A percentile compares a stretch with the other conserved stretches of the same genome.
Conservation (phyloP, 2,888 invertebrate genomes). For the Harmothoe impar region DNA sequence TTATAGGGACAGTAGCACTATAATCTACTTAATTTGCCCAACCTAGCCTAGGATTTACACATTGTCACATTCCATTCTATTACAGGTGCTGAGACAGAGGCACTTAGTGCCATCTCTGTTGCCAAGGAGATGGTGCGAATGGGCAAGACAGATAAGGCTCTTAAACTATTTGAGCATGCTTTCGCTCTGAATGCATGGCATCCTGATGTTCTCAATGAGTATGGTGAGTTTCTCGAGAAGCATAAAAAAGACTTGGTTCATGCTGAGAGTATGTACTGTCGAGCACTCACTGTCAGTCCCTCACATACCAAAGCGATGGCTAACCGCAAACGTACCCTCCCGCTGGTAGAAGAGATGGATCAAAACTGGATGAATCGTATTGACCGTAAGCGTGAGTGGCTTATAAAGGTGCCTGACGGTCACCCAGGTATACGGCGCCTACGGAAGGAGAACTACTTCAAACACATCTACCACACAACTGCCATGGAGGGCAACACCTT, state of each 20-base stretch:
- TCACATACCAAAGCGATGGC: constrained; percentile 86
- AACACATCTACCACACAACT: constrained; percentile 97
- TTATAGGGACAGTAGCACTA: too few relatives aligned
- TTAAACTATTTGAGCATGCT: constrained; percentile 89
- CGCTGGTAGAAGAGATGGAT: constrained; percentile 93
- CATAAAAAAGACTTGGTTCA: constrained; percentile 92
- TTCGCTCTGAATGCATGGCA: constrained; percentile 94
- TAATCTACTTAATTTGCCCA: too few relatives aligned
- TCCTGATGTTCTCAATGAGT: constrained; percentile 95
- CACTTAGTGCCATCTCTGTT: constrained; percentile 91
- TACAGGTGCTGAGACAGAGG: constrained; percentile 88
- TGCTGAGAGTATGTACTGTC: constrained; percentile 94
- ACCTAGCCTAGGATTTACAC: too few relatives aligned
- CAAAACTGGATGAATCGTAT: constrained; percentile 89
- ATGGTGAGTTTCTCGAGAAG: constrained; percentile 95
- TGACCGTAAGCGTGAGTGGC: constrained; percentile 92
- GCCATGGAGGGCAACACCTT: constrained; percentile 99
- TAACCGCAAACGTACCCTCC: constrained; percentile 93
- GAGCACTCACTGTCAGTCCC: constrained; percentile 92
- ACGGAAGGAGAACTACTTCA: constrained; percentile 96
- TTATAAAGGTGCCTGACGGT: constrained; percentile 91
- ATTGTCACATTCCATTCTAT: neutral
- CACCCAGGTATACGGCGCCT: constrained; percentile 92
- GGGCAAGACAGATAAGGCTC: constrained; percentile 93
- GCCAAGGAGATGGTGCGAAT: constrained; percentile 92